Percentiles rank a stretch among this genome's conserved stretches.
Evolutionary conservation across 2,888 invertebrate species (phyloP).

Genomic region (Agonopterix heracliana): DNA sequence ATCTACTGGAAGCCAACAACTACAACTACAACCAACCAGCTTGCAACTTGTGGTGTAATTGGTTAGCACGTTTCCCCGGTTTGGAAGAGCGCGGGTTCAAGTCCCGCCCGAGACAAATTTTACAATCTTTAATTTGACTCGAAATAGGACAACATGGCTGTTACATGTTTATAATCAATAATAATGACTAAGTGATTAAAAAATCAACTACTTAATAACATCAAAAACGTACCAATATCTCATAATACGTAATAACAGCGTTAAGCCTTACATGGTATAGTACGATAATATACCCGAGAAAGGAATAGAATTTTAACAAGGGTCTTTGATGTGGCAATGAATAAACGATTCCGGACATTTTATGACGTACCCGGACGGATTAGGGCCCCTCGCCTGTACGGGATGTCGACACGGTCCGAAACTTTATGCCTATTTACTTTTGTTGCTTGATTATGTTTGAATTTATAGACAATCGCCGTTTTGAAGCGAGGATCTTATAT

Average conservation of each 20-base stretch:
- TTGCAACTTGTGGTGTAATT: too few species aligned
- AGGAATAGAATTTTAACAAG: slow-evolving; percentile 58
- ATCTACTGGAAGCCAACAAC: too few species aligned
- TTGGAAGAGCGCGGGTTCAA: too few species aligned
- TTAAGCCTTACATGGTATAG: slow-evolving; percentile 26
- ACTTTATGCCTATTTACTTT: slow-evolving; percentile 1
- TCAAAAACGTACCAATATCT: neutral
- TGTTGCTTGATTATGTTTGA: slow-evolving; percentile 1
- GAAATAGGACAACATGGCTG: too few species aligned
- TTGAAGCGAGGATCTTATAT: neutral
- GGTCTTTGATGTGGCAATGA: slow-evolving; percentile 58
- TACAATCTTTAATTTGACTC: too few species aligned
- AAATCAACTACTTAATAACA: neutral
- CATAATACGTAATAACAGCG: slow-evolving; percentile 14
- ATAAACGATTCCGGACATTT: slow-evolving; percentile 60
- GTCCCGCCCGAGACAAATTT: too few species aligned
- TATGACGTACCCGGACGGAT: slow-evolving; percentile 44
- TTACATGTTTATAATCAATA: too few species aligned
- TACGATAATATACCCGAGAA: slow-evolving; percentile 28
- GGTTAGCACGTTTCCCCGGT: too few species aligned
- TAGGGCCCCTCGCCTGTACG: slow-evolving; percentile 17
- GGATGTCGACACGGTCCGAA: neutral
- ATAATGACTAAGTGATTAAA: too few species aligned
- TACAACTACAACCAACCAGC: too few species aligned
- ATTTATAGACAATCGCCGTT: neutral